Conservation (phyloP, 2,888 invertebrate species). For the Tenthredo notha region DNA sequence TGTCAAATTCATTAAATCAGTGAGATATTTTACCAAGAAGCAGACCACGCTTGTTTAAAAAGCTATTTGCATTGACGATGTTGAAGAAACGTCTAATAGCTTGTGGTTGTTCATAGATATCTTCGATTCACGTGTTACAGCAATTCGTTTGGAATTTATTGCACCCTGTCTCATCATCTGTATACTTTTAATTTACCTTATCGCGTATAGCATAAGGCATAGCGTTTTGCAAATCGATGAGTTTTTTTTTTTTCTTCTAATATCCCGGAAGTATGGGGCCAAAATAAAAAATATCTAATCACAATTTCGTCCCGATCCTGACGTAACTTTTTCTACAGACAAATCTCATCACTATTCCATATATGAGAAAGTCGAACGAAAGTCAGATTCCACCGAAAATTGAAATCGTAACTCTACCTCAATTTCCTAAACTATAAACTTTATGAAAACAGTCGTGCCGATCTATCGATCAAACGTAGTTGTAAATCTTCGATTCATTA, state of each 20-base stretch:
- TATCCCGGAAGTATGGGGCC: background rate
- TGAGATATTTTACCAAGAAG: slow-evolving; percentile 3
- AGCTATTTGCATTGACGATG: background rate
- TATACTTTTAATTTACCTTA: background rate
- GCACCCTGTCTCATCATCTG: background rate
- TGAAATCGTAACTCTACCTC: background rate
- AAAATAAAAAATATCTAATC: background rate
- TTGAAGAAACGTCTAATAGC: background rate
- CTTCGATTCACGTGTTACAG: background rate
- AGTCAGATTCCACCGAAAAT: background rate
- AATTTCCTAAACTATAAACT: background rate
- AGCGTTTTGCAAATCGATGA: background rate
- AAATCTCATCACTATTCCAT: background rate
- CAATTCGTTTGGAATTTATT: background rate
- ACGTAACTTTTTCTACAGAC: background rate
- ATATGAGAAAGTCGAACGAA: background rate
- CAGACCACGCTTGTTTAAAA: background rate
- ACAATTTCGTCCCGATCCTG: background rate
- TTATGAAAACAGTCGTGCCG: background rate
- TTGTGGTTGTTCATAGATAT: background rate
- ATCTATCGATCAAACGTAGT: background rate
- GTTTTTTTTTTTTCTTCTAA: slow-evolving; percentile 20
- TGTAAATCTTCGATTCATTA: background rate
- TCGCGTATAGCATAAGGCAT: background rate
- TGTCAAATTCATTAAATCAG: background rate